Evolutionary conservation across 2,797 vertebrate species (phyloP).

Genomic region (Bradypodion ventrale): DNA sequence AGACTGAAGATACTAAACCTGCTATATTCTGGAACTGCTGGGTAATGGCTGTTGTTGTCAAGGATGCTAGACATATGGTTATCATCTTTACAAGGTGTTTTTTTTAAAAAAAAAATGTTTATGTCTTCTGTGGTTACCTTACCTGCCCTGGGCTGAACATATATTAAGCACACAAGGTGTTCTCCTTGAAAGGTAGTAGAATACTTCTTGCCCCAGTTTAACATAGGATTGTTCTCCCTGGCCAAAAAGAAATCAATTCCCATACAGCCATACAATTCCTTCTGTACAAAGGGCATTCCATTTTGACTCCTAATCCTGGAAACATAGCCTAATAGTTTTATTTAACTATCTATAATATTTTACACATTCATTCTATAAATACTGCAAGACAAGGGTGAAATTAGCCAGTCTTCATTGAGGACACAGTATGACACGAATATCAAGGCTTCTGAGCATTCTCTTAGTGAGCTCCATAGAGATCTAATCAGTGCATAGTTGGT

Average conservation of each 20-base stretch:
- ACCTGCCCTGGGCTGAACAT: not conserved
- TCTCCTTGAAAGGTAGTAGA: not conserved
- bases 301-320: not conserved
- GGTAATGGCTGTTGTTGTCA: not conserved
- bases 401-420: not conserved
- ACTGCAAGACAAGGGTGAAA: not conserved
- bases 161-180: not conserved
- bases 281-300: not conserved
- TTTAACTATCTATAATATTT: conserved; percentile 18
- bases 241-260: not conserved
- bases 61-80: not conserved
- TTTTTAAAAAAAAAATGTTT: not conserved
- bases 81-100: not conserved
- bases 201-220: no score
- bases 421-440: not conserved
- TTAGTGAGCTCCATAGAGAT: conserved; percentile 4
- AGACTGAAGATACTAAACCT: not conserved
- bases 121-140: not conserved
- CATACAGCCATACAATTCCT: not conserved
- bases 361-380: conserved; percentile 1
- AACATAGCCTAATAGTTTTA: not conserved
- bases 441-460: conserved; percentile 5
- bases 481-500: conserved; percentile 6
- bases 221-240: no score
- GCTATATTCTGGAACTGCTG: not conserved